A percentile compares a stretch with the other conserved stretches of the same genome.
Evolutionary conservation across 30 jellyfish, hydroid and myxozoan species (phyloP).

Genomic region (Rhopilema esculentum): DNA sequence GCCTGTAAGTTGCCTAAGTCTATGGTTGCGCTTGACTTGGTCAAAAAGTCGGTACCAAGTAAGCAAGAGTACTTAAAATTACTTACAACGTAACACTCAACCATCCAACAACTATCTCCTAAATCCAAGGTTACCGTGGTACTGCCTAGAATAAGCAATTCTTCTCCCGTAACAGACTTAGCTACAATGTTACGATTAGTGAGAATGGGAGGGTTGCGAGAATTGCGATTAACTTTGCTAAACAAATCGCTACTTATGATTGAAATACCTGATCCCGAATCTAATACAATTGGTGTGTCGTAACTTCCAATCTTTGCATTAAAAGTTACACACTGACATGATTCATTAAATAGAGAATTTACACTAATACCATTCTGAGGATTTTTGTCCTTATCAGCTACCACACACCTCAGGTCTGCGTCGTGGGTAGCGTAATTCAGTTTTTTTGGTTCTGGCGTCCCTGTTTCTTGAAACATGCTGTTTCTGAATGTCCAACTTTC

Average conservation of each 20-base stretch:
- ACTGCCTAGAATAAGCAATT: conserved; percentile 37
- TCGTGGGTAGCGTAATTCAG: conserved; percentile 27
- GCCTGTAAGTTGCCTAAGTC: conserved; percentile 8
- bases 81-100: conserved; percentile 39
- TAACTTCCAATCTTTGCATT: conserved; percentile 16
- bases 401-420: neutral
- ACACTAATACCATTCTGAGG: neutral
- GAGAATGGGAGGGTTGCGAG: conserved; percentile 7
- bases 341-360: neutral
- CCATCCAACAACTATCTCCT: conserved; percentile 21
- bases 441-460: neutral
- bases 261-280: conserved; percentile 53
- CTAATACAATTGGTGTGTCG: conserved; percentile 25
- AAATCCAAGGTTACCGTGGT: conserved; percentile 31
- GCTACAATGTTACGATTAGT: conserved; percentile 5
- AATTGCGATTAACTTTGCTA: conserved; percentile 7
- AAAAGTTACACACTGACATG: conserved; percentile 42
- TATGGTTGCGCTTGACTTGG: neutral
- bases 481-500: neutral
- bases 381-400: neutral
- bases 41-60: conserved; percentile 29
- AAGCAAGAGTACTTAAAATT: conserved; percentile 21
- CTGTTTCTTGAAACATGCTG: neutral
- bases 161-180: conserved; percentile 36
- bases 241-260: conserved; percentile 17